Evolutionary conservation across 1,140 invertebrate species (phyloP), one percentile per base, ranked within the genome.

Genomic region (Leptonema lineaticorne): DNA sequence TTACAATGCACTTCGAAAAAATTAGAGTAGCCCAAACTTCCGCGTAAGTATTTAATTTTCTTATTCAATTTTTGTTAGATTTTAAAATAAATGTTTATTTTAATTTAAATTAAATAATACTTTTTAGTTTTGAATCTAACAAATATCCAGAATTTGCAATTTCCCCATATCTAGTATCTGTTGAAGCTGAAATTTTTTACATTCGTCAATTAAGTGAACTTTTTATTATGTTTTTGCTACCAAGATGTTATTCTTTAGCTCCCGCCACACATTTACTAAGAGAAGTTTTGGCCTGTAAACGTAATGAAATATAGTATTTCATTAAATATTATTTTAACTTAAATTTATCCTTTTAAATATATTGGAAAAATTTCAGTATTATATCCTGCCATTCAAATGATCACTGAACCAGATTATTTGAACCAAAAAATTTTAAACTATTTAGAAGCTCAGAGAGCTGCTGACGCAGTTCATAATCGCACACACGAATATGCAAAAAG

Each of bases 351-450:
- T 62, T 68, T 50, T 26, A 33, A 4, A 22, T 64, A 22, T 53
- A 56, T 67, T n/a, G n/a, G n/a, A n/a, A n/a, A n/a, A n/a, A n/a
- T 84, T 87, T 58, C 76, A 95, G 93, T 95, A 74, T 79, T 96
- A 41, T 90, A 91, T 77, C 91, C 92, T 66, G 85, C 90, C 28
- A 89, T 96, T 74, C 89, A 95, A 75, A 82, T 90, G 74, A 78
- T 96, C 24, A 94, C 92, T 24, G 91, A 95, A 78, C 93, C 94
- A 16, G 93, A 95, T 80, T 94, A 92, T 75, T 92, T 96, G 66
- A 96, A 96, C 79, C 89, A 91, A 76, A 92, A 93, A 77, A 86
- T 96, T 63, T 83, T 95, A 50, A 84, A 87, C 63, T 94, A 94
- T 75, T 88, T 96, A 58, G 88, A 93, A 76, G 86, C 89, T 1